Evolutionary conservation across 2,888 invertebrate species (phyloP).

Genomic region (Ferdinandea cuprea): DNA sequence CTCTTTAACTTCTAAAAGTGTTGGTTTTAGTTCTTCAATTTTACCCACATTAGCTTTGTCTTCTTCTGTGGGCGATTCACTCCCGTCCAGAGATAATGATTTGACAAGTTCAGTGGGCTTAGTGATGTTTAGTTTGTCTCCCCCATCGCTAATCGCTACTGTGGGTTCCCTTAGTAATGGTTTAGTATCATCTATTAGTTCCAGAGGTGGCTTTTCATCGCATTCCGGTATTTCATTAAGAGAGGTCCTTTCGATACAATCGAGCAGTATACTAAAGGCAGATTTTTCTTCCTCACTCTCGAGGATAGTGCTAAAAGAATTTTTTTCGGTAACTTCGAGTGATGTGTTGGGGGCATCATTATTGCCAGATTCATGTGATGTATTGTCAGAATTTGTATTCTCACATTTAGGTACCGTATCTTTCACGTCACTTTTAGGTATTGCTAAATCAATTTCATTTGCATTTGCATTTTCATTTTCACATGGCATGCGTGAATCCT

Average conservation of each 20-base stretch:
- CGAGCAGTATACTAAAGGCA: background rate
- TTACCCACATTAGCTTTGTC: background rate
- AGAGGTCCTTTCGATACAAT: background rate
- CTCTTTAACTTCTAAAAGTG: background rate
- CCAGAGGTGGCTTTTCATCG: background rate
- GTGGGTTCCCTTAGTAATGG: background rate
- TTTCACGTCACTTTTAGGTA: background rate
- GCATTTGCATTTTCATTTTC: background rate
- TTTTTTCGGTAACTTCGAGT: background rate
- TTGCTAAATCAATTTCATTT: background rate
- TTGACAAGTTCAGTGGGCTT: background rate
- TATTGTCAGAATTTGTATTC: background rate
- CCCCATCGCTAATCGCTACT: constrained; percentile 2
- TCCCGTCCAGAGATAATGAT: background rate
- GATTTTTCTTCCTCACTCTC: background rate
- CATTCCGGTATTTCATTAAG: background rate
- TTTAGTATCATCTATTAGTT: background rate
- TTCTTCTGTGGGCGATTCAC: background rate
- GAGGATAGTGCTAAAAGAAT: background rate
- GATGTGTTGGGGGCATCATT: background rate
- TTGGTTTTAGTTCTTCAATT: background rate
- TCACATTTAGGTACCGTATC: background rate
- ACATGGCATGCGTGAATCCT: background rate
- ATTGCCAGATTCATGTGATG: background rate
- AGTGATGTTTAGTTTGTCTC: background rate